Conservation (phyloP, 2,888 invertebrate species). For the Cybosia mesomella region DNA sequence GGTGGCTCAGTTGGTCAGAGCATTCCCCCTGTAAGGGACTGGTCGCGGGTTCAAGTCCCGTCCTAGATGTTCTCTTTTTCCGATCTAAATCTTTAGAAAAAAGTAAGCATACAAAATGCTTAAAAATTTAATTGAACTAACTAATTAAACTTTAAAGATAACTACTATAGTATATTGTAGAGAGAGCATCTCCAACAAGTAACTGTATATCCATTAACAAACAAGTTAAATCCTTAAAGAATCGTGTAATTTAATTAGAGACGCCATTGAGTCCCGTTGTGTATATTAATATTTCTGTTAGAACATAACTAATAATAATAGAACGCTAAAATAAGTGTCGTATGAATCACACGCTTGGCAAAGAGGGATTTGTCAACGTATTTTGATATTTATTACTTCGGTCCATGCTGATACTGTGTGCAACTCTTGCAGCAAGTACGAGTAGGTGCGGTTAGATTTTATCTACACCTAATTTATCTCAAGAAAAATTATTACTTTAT, state of each 20-base stretch:
- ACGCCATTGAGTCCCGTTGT: constrained; percentile 4
- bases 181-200: neutral
- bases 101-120: no score
- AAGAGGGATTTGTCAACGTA: neutral
- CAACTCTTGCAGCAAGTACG: neutral
- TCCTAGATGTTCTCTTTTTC: no score
- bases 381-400: neutral
- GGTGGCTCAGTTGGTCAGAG: no score
- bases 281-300: neutral
- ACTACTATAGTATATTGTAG: neutral
- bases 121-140: no score
- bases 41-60: no score
- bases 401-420: neutral
- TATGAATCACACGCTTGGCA: constrained; percentile 1
- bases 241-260: neutral
- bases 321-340: neutral
- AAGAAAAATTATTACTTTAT: neutral
- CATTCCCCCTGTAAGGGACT: no score
- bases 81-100: no score
- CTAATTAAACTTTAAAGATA: neutral
- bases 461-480: no score
- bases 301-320: constrained; percentile 4
- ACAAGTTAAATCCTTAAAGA: neutral
- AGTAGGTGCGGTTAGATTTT: neutral
- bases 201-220: neutral